phyloP scores from a whole-genome alignment of 2,113 vertebrate species.

The Nestor notabilis region DNA sequence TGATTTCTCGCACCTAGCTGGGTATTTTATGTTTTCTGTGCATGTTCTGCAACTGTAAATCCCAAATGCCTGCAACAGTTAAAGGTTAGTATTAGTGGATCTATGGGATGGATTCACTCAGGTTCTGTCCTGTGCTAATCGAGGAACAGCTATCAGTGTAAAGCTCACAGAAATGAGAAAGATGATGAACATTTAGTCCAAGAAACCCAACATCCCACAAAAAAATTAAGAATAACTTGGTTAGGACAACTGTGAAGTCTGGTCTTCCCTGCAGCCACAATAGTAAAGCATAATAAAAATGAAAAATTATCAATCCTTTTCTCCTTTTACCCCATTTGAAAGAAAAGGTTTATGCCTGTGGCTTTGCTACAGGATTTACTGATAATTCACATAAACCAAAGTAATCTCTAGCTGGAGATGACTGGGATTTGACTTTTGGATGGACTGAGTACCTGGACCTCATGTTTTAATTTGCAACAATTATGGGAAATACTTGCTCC shows the following conservation, averaged over 20 bases:
- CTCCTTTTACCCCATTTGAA: neutral
- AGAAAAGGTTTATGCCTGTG: neutral
- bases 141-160: neutral
- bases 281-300: neutral
- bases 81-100: neutral
- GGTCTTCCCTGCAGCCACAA: neutral
- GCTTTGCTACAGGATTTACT: neutral
- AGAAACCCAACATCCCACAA: neutral
- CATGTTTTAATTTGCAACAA: neutral
- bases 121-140: neutral
- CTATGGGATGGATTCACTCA: neutral
- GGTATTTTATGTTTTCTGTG: neutral
- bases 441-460: neutral
- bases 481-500: neutral
- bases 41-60: neutral
- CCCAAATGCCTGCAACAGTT: neutral
- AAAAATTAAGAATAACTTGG: neutral
- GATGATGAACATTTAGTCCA: neutral
- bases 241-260: neutral
- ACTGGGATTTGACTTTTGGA: neutral
- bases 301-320: neutral
- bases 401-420: neutral
- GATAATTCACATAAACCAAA: neutral
- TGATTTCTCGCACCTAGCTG: neutral
- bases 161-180: neutral